Conservation (phyloP, 37 sponge, comb jelly and placozoan genomes). For the Ianthella basta region DNA sequence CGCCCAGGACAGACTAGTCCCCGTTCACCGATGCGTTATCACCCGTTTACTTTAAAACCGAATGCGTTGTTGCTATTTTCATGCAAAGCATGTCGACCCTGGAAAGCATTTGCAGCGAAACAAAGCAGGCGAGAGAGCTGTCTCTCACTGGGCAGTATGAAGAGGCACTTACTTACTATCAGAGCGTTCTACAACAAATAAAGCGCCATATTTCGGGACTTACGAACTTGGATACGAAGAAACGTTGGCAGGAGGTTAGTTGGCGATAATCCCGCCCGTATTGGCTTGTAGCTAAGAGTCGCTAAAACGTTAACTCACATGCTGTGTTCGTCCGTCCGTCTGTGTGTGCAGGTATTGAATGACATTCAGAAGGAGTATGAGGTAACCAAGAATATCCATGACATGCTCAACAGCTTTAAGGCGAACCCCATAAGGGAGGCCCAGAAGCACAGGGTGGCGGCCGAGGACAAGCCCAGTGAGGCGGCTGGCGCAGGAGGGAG, state of each 20-base stretch:
- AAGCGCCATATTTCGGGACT: constrained; percentile 56
- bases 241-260: constrained; percentile 76
- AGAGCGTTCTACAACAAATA: constrained; percentile 72
- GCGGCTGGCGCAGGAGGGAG: not conserved
- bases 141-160: constrained; percentile 90
- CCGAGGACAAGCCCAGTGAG: not conserved
- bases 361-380: constrained; percentile 82
- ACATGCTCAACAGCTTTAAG: constrained; percentile 85
- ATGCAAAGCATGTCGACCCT: not conserved
- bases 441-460: constrained; percentile 4
- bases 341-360: constrained; percentile 54
- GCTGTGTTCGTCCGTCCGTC: no score
- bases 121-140: constrained; percentile 83
- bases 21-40: no score
- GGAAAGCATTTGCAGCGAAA: constrained; percentile 46
- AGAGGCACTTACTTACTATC: constrained; percentile 81
- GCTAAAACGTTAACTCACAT: not conserved
- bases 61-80: no score
- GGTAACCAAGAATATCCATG: constrained; percentile 71
- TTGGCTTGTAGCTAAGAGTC: not conserved
- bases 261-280: not conserved
- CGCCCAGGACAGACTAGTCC: no score
- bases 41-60: no score
- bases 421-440: constrained; percentile 48
- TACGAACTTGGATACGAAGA: constrained; percentile 57